Evolutionary conservation across 1,140 invertebrate genomes (phyloP).

Genomic region (Vollenhovia emeryi): DNA sequence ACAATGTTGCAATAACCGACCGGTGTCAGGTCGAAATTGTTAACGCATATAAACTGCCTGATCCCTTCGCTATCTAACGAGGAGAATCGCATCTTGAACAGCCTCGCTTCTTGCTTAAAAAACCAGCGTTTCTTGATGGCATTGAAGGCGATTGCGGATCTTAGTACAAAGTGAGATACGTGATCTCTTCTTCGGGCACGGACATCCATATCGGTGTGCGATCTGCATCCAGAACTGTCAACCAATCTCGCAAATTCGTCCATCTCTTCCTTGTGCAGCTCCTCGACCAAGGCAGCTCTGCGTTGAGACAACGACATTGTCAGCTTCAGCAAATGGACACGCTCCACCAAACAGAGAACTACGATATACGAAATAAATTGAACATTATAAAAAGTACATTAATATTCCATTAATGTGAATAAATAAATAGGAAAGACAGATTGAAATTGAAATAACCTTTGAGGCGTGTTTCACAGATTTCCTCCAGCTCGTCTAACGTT

Average conservation of each 20-base stretch:
- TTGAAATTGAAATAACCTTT: constrained; percentile 30
- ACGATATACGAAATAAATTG: not conserved
- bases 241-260: constrained; percentile 63
- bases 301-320: constrained; percentile 19
- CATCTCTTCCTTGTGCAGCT: constrained; percentile 10
- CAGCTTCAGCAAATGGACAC: not conserved
- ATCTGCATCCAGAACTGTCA: constrained; percentile 81
- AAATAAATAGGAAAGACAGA: not conserved
- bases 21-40: constrained; percentile 89
- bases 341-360: constrained; percentile 58
- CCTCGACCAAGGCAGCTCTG: not conserved
- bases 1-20: constrained; percentile 73
- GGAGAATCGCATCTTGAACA: constrained; percentile 95
- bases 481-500: not conserved
- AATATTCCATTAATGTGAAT: not conserved
- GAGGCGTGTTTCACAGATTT: constrained; percentile 26
- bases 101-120: constrained; percentile 93
- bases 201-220: constrained; percentile 86
- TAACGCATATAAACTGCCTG: constrained; percentile 90
- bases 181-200: constrained; percentile 92
- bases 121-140: constrained; percentile 94
- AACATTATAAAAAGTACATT: not conserved
- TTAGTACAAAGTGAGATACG: constrained; percentile 96
- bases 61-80: constrained; percentile 88
- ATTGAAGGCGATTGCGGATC: constrained; percentile 93